A percentile compares a stretch with the other conserved stretches of the same genome.
Conservation (phyloP, 2,113 vertebrate genomes). For the Zeus faber region DNA sequence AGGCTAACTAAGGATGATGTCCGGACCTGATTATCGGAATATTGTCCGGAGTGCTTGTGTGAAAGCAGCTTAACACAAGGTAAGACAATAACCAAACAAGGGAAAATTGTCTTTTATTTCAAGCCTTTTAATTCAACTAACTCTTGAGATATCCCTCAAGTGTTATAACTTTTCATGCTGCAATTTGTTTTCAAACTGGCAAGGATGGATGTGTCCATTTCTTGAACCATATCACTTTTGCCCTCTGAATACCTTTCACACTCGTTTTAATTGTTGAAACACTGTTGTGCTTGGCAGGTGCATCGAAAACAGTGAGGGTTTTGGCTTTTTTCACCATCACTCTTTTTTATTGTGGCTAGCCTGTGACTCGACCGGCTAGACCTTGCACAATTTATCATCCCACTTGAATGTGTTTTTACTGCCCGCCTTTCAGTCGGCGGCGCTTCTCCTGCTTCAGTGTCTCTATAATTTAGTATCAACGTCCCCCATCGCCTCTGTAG, state of each 20-base stretch:
- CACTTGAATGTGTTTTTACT: conserved; percentile 20
- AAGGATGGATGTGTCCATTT: no score
- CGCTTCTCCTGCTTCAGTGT: conserved; percentile 35
- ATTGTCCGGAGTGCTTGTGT: no score
- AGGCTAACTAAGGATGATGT: no score
- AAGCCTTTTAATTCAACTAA: no score
- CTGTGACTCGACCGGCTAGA: conserved; percentile 12
- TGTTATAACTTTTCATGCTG: no score
- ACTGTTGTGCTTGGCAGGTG: background rate
- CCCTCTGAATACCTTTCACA: background rate
- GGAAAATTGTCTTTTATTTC: no score
- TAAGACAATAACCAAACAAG: no score
- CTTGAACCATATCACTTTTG: no score
- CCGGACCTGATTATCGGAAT: no score
- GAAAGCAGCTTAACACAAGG: no score
- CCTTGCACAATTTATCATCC: conserved; percentile 36
- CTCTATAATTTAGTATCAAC: conserved; percentile 55
- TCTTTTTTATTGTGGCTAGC: background rate
- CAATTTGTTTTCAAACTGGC: no score
- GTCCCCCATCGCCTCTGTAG: conserved; percentile 29
- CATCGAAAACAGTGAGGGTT: background rate
- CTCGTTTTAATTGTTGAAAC: background rate
- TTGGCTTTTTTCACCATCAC: background rate
- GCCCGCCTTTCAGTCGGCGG: conserved; percentile 46
- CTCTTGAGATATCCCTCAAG: no score